phyloP scores from a whole-genome alignment of 2,888 invertebrate genomes.

The Gisinianus flammeolus region DNA sequence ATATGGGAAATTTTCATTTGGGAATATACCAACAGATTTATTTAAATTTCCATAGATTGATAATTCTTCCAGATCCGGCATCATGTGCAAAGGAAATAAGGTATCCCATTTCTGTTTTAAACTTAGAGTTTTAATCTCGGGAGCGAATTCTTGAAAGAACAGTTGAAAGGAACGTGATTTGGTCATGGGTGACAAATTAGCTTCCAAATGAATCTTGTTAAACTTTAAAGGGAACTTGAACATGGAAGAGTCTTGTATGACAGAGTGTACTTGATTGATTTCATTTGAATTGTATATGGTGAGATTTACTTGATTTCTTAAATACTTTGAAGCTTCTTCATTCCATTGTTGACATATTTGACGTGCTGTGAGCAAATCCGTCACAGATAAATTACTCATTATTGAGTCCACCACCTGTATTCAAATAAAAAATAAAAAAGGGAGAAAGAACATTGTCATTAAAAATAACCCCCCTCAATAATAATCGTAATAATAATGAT shows the following conservation, averaged over 20 bases:
- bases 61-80: constrained; percentile 9
- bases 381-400: constrained; percentile 11
- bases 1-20: not conserved
- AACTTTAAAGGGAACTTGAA: constrained; percentile 23
- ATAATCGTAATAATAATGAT: not conserved
- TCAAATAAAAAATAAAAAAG: not conserved
- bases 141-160: constrained; percentile 16
- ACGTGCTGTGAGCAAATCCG: constrained; percentile 1
- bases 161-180: constrained; percentile 14
- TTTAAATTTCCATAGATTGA: constrained; percentile 24
- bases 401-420: constrained; percentile 22
- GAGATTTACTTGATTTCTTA: constrained; percentile 2
- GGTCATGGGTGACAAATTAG: not conserved
- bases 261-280: constrained; percentile 3
- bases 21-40: constrained; percentile 7
- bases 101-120: constrained; percentile 20
- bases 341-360: constrained; percentile 33
- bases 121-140: constrained; percentile 5
- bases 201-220: constrained; percentile 22
- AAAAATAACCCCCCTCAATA: not conserved
- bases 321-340: constrained; percentile 31
- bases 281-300: constrained; percentile 10
- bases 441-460: not conserved
- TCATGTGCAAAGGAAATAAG: constrained; percentile 9
- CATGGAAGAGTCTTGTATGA: constrained; percentile 1